Percentiles rank a stretch among this genome's conserved stretches.
These are phyloP conservation scores for Urosaurus nigricauda DNA, from an alignment of 2,797 vertebrate genomes.

Conservation along the genomic window DNA sequence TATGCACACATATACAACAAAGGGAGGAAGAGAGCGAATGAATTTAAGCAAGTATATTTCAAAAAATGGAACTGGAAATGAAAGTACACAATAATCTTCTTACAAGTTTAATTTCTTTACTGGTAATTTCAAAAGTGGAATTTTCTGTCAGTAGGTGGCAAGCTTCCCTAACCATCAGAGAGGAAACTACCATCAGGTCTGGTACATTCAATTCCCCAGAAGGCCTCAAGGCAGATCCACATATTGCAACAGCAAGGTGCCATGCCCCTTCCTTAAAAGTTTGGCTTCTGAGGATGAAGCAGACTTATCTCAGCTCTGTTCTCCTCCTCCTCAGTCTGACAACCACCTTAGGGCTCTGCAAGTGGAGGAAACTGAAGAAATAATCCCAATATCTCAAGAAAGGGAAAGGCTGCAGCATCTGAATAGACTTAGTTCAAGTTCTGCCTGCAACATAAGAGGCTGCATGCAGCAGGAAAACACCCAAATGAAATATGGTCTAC, in stretches of 20 bases:
- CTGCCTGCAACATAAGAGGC: no score
- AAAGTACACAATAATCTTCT: neutral
- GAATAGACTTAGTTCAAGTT: no score
- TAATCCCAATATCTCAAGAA: no score
- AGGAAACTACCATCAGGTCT: neutral
- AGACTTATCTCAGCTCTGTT: no score
- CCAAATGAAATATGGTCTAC: no score
- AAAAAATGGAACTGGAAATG: conserved; percentile 19
- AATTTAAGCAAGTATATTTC: conserved; percentile 33
- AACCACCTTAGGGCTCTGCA: no score
- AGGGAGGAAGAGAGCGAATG: neutral
- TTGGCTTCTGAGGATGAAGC: no score
- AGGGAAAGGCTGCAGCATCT: no score
- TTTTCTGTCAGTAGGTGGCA: neutral
- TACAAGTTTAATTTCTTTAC: neutral
- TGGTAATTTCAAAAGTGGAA: conserved; percentile 36
- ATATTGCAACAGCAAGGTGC: neutral
- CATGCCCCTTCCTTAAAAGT: no score
- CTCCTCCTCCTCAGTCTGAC: no score
- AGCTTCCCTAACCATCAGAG: neutral
- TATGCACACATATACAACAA: conserved; percentile 2
- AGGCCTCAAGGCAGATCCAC: neutral
- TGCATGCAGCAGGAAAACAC: no score
- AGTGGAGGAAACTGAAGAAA: no score
- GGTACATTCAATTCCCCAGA: neutral